Percentiles rank a stretch among this genome's conserved stretches.
These are phyloP conservation scores for Boleophthalmus pectinirostris DNA, from an alignment of 2,113 vertebrate genomes.

Conservation along the genomic window DNA sequence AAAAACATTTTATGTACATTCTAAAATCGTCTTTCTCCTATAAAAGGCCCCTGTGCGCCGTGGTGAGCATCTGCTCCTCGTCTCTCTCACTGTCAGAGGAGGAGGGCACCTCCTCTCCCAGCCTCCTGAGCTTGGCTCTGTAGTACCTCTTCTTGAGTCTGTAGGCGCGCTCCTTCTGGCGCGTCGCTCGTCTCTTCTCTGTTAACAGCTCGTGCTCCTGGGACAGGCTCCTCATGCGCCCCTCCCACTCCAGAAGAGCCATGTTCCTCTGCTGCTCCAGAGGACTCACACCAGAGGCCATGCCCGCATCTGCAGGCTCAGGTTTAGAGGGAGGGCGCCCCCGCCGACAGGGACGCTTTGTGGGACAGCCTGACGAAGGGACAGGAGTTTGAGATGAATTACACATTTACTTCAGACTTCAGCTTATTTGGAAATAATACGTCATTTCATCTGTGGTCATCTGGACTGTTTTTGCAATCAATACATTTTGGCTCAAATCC, in stretches of 20 bases:
- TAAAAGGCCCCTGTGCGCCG: background rate
- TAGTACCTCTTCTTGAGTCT: conserved; percentile 77
- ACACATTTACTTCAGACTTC: no score
- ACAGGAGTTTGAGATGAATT: background rate
- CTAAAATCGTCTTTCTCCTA: background rate
- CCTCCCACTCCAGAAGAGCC: conserved; percentile 77
- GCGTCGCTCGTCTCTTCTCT: conserved; percentile 67
- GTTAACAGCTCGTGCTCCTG: conserved; percentile 76
- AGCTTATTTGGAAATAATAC: no score
- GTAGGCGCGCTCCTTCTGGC: conserved; percentile 74
- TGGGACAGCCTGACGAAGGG: background rate
- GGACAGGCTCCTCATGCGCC: conserved; percentile 73
- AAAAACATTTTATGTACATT: background rate
- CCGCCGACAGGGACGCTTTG: background rate
- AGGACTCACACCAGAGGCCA: conserved; percentile 9
- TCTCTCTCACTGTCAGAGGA: conserved; percentile 66
- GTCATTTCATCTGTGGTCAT: no score
- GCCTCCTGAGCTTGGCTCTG: conserved; percentile 72
- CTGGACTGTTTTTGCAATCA: no score
- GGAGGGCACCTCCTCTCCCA: conserved; percentile 62
- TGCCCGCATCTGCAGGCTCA: background rate
- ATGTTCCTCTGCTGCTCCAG: conserved; percentile 73
- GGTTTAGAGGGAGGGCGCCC: background rate
- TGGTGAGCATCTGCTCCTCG: conserved; percentile 1
- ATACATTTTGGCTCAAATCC: no score